Base-by-base conservation (phyloP, 1,140 invertebrate genomes). In the Drosophila teissieri region DNA sequence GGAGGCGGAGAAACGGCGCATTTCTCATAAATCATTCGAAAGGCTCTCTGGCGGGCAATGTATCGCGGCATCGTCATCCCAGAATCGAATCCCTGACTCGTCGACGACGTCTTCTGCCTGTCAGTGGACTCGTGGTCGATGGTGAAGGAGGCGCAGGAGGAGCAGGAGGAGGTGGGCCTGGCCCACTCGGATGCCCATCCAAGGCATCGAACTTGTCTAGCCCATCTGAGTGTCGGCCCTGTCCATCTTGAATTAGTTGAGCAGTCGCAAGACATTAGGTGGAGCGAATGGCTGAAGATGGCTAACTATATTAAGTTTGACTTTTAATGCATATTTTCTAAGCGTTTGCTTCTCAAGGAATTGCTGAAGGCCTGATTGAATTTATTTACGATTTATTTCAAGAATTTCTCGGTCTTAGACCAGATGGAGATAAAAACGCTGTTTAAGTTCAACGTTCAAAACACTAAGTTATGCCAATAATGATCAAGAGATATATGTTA, bases 11-110 rank as follows among this genome's bases (percentile, higher is more conserved):
- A 53, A 70, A 58, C 77, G 53, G 53, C 84, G 52, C 85, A 84
- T 89, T 80, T 67, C 84, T 58, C 84, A 89, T 89, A 89, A 89
- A 89, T 89, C 84, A 89, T 89, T 89, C 77, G 55, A 65, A 67
- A 77, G 60, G 63, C 83, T 75, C 73, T 67, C 64, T 61, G 46
- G 69, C 75, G 49, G 61, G 79, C 79, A 76, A 79, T 80, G 72
- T 63, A 54, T 61, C 68, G 48, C 75, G 42, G 42, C 42, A 19
- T 45, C 42, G 42, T 45, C 42, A 45, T 19, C 42, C 42, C 42
- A 37, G 44, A 52, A 31, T 31, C 48, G 14, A 24, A 49, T 31
- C 48, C 49, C 31, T 12, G 31, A 73, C 46, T 58, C 55, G 31
- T 37, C 72, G 51, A 67, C 73, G 48, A 67, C 73, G 44, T 77